These are phyloP conservation scores for Betta splendens DNA, from an alignment of 2,797 vertebrate genomes.

Conservation along the genomic window DNA sequence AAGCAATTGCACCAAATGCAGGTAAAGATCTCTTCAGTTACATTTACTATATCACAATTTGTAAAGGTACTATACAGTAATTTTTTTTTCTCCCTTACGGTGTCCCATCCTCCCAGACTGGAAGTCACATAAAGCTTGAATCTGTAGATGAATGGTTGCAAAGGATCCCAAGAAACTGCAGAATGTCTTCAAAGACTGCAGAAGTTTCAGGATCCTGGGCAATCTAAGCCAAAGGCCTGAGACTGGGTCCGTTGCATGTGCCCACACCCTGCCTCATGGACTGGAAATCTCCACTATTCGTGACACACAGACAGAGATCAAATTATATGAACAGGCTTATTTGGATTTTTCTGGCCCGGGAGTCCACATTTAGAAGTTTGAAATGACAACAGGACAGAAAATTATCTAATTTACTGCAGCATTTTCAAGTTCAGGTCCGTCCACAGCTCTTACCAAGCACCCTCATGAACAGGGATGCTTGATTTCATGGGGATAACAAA, in stretches of 20 bases:
- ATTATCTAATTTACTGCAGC: conserved; percentile 29
- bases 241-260: no score
- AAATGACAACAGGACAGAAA: conserved; percentile 19
- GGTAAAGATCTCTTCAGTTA: neutral
- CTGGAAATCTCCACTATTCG: neutral
- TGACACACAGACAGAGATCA: neutral
- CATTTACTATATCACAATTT: neutral
- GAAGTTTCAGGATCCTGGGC: no score
- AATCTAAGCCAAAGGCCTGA: no score
- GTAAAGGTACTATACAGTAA: no score
- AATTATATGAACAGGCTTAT: conserved; percentile 14
- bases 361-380: conserved; percentile 6
- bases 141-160: no score
- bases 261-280: neutral
- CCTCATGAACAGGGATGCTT: conserved; percentile 71
- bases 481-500: conserved; percentile 70
- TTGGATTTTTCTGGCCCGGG: conserved; percentile 7
- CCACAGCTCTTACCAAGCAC: conserved; percentile 32
- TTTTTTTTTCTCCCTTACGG: no score
- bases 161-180: no score
- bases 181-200: no score
- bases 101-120: no score
- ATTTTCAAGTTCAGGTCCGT: conserved; percentile 23
- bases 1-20: neutral
- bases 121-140: no score